Percentiles rank a stretch among this genome's conserved stretches.
These are phyloP conservation scores for Lobophora halterata DNA, from an alignment of 2,888 invertebrate genomes.

Conservation along the genomic window DNA sequence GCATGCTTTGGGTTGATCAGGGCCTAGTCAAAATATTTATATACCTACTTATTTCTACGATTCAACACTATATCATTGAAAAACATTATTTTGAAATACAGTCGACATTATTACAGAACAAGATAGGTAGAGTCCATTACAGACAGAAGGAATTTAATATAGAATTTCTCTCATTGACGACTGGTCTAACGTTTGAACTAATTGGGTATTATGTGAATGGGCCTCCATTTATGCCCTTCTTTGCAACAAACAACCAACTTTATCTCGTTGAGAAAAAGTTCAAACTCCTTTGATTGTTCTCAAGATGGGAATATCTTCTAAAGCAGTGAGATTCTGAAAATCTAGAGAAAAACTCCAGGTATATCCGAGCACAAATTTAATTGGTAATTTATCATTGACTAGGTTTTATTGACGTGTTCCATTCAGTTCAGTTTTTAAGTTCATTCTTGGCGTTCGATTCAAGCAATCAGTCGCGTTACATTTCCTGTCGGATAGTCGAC, in stretches of 20 bases:
- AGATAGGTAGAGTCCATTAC: no score
- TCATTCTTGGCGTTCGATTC: constrained; percentile 40
- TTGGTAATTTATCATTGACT: constrained; percentile 61
- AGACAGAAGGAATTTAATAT: constrained; percentile 31
- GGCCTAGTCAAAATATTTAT: no score
- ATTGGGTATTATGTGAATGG: constrained; percentile 52
- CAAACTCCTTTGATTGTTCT: constrained; percentile 20
- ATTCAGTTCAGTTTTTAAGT: constrained; percentile 49
- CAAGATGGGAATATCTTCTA: background rate
- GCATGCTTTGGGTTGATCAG: no score
- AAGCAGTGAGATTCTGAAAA: constrained; percentile 48
- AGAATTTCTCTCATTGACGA: constrained; percentile 54
- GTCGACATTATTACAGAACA: background rate
- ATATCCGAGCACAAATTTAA: constrained; percentile 43
- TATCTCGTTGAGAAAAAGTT: constrained; percentile 24
- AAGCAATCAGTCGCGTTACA: constrained; percentile 36
- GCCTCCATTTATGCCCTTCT: constrained; percentile 1
- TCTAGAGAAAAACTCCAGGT: constrained; percentile 46
- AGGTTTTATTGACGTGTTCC: constrained; percentile 57
- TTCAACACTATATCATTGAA: no score
- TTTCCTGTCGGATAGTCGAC: constrained; percentile 33
- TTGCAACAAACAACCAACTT: background rate
- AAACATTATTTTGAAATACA: no score
- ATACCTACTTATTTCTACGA: no score
- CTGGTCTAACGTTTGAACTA: constrained; percentile 55